Percentiles rank a stretch among this genome's conserved stretches.
These are phyloP conservation scores for Gracilinanus agilis DNA, from an alignment of 2,113 vertebrate genomes.

Conservation along the genomic window DNA sequence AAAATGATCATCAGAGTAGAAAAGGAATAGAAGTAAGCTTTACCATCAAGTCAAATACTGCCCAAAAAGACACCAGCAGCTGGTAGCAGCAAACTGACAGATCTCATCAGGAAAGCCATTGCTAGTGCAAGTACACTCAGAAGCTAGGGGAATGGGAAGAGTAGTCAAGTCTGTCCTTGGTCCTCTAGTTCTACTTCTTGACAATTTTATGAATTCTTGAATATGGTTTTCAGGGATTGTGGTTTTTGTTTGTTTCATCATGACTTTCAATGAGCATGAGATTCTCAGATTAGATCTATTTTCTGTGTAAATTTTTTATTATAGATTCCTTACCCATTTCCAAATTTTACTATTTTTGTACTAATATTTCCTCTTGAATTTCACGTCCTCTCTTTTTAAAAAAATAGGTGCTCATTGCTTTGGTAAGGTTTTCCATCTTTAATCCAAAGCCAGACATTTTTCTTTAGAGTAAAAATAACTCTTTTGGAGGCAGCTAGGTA, in stretches of 20 bases:
- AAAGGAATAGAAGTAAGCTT: neutral
- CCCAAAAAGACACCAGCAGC: neutral
- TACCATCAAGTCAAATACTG: neutral
- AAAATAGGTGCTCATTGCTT: neutral
- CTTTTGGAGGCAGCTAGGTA: too few species aligned
- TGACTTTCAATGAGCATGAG: neutral
- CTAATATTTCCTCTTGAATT: neutral
- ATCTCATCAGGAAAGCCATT: neutral
- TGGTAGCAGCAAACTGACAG: neutral
- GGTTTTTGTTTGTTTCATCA: neutral
- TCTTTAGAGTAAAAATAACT: neutral
- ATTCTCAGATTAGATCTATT: neutral
- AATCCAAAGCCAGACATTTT: neutral
- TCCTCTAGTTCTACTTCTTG: neutral
- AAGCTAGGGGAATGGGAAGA: neutral
- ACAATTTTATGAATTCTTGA: neutral
- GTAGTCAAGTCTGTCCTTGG: neutral
- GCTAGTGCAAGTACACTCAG: neutral
- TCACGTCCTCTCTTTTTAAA: neutral
- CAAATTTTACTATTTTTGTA: neutral
- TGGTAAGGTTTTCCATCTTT: neutral
- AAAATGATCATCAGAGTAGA: neutral
- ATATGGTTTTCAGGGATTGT: neutral
- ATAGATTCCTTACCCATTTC: neutral
- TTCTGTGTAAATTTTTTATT: neutral